Conservation (phyloP, 2,113 vertebrate species). For the Ceyx melanurus region DNA sequence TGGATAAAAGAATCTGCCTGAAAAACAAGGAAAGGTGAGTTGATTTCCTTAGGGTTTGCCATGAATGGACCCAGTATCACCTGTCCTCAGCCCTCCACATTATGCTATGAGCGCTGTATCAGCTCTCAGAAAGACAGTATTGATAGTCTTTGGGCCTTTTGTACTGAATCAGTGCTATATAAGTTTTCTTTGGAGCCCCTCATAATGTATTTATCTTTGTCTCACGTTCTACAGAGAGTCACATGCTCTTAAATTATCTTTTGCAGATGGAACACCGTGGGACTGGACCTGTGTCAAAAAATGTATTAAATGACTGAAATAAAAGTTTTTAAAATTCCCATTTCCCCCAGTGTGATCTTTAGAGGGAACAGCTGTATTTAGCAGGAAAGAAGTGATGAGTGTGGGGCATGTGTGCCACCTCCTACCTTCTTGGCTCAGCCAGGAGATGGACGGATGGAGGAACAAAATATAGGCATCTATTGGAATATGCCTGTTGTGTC, state of each 20-base stretch:
- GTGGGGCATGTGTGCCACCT: background rate
- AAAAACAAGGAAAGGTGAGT: conserved; percentile 17
- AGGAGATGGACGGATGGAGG: background rate
- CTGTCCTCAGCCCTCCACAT: background rate
- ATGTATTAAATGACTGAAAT: conserved; percentile 38
- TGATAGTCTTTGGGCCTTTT: background rate
- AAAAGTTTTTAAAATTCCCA: background rate
- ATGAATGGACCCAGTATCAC: background rate
- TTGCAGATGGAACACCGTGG: conserved; percentile 55
- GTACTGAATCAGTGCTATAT: background rate
- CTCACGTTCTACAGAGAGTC: background rate
- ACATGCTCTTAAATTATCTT: conserved; percentile 44
- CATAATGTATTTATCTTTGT: background rate
- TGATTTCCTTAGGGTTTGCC: background rate
- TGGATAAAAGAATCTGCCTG: background rate
- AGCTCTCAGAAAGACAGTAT: background rate
- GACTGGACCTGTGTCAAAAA: conserved; percentile 13
- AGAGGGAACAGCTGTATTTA: background rate
- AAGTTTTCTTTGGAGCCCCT: background rate
- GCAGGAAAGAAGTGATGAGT: background rate
- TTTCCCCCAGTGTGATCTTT: conserved; percentile 2
- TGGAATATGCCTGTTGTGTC: background rate
- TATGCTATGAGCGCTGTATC: background rate
- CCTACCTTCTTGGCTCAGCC: background rate
- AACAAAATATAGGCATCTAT: background rate